Evolutionary conservation across 2,797 vertebrate species (phyloP).

Genomic region (Synaphobranchus kaupii): DNA sequence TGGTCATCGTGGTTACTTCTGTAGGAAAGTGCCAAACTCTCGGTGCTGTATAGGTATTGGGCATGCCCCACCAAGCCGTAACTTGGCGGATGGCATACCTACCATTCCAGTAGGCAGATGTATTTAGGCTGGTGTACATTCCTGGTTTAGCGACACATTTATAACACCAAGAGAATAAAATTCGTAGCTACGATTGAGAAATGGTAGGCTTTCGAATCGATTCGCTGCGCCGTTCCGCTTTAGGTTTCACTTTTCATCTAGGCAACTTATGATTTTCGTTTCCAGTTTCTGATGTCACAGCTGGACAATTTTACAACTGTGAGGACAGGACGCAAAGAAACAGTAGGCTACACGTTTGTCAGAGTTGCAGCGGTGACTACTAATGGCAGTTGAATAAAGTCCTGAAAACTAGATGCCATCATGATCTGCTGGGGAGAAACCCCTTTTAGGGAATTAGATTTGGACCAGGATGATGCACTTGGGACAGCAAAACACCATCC

Average conservation of each 20-base stretch:
- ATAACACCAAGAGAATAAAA: no score
- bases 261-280: neutral
- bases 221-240: neutral
- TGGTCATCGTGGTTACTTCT: no score
- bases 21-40: no score
- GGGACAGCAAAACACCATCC: neutral
- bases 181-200: neutral
- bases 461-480: neutral
- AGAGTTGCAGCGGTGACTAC: neutral
- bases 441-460: conserved; percentile 31
- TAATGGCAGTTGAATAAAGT: neutral
- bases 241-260: conserved; percentile 21
- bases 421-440: conserved; percentile 54
- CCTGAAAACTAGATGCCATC: neutral
- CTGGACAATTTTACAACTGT: neutral
- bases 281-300: neutral
- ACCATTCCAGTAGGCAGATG: no score
- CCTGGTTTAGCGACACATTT: neutral
- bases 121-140: no score
- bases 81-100: no score
- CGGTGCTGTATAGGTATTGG: neutral
- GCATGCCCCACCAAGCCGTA: no score
- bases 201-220: conserved; percentile 11
- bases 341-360: neutral
- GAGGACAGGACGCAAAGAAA: neutral